Conservation (phyloP, 2,888 invertebrate species). For the Sepiola atlantica region DNA sequence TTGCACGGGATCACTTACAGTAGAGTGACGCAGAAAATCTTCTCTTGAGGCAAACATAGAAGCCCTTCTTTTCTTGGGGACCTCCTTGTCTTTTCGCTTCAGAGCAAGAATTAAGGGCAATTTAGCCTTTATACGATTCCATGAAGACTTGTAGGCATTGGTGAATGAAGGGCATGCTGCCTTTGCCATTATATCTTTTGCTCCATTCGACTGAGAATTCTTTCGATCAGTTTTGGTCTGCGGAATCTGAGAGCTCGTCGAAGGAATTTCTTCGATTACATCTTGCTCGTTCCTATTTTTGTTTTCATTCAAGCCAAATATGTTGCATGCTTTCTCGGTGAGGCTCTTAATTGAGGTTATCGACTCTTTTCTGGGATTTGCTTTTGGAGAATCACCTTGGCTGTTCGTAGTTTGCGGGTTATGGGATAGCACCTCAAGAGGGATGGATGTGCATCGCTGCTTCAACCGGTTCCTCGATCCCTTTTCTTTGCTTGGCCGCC, state of each 20-base stretch:
- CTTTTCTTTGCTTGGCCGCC: background rate
- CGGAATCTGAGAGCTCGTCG: background rate
- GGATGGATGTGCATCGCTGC: background rate
- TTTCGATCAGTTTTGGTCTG: background rate
- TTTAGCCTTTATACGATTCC: background rate
- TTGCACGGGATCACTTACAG: background rate
- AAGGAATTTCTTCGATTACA: background rate
- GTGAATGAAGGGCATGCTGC: background rate
- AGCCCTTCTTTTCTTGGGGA: background rate
- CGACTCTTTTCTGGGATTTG: background rate
- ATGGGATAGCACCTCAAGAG: background rate
- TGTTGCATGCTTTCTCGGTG: background rate
- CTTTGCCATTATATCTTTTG: background rate
- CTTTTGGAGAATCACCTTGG: background rate
- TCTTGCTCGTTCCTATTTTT: background rate
- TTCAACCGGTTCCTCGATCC: background rate
- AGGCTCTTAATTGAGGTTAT: background rate
- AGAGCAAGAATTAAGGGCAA: background rate
- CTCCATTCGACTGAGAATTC: background rate
- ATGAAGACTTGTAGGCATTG: background rate
- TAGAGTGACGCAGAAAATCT: background rate
- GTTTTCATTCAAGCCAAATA: background rate
- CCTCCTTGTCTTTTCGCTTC: background rate
- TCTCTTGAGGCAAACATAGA: background rate
- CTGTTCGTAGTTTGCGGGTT: background rate